These are phyloP conservation scores for Phyllotis vaccarum DNA, from an alignment of 2,797 vertebrate species.

Conservation along the genomic window DNA sequence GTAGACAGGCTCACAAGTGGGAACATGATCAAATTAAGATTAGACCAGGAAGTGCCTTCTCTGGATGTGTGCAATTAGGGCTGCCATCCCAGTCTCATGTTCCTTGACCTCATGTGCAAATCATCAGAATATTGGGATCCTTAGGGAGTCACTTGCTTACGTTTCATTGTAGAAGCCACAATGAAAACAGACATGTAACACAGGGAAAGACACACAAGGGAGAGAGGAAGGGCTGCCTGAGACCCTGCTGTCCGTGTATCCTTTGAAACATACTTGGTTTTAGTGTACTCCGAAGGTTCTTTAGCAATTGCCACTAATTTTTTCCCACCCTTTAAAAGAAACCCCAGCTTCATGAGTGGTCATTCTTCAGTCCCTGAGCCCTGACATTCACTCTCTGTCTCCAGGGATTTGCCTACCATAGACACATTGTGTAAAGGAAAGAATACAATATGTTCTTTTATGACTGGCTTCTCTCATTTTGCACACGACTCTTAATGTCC, in stretches of 20 bases:
- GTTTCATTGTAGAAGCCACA: background rate
- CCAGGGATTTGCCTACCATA: background rate
- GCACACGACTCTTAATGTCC: background rate
- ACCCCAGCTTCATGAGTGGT: background rate
- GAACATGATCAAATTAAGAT: background rate
- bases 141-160: background rate
- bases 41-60: background rate
- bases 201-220: background rate
- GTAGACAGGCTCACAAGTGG: background rate
- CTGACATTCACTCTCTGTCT: background rate
- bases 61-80: background rate
- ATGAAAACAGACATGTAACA: slow-evolving; percentile 27
- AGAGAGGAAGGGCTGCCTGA: background rate
- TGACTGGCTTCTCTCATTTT: background rate
- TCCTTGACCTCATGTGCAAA: background rate
- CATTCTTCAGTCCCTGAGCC: too few species aligned
- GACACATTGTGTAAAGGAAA: background rate
- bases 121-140: background rate
- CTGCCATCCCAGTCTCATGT: background rate
- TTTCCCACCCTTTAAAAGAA: background rate
- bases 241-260: background rate
- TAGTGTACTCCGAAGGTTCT: background rate
- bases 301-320: background rate
- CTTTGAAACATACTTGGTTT: background rate
- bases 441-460: background rate